Evolutionary conservation across 1,140 invertebrate genomes (phyloP).

Genomic region (Homarus americanus): DNA sequence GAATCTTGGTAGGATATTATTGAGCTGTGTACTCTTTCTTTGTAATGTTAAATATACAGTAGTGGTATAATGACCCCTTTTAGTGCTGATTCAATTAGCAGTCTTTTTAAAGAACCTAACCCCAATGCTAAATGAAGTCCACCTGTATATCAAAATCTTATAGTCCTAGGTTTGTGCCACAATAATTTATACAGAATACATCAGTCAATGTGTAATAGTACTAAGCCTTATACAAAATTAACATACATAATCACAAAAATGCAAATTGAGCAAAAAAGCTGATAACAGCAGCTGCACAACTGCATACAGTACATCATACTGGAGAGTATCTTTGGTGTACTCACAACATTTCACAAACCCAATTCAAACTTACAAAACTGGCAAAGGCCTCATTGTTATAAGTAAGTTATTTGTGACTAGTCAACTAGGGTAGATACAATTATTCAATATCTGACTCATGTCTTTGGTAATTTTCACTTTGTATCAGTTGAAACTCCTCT

Average conservation of each 20-base stretch:
- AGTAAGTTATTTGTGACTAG: constrained; percentile 4
- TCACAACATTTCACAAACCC: constrained; percentile 7
- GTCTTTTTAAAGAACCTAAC: too few relatives aligned
- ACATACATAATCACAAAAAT: constrained; percentile 2
- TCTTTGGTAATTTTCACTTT: constrained; percentile 8
- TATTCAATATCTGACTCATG: constrained; percentile 13
- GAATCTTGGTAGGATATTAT: too few relatives aligned
- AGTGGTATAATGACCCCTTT: too few relatives aligned
- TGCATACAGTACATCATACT: neutral
- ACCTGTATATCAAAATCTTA: neutral
- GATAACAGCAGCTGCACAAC: neutral
- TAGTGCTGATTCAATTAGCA: too few relatives aligned
- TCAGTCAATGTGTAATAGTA: neutral
- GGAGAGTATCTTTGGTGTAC: neutral
- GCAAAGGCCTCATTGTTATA: constrained; percentile 1
- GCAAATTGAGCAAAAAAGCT: constrained; percentile 10
- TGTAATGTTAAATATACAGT: too few relatives aligned
- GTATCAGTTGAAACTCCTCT: neutral
- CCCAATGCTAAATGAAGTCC: too few relatives aligned
- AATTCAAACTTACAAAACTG: neutral
- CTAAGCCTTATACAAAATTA: neutral
- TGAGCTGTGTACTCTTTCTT: too few relatives aligned
- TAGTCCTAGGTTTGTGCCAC: neutral
- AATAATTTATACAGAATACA: neutral
- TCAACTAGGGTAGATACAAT: constrained; percentile 1